Base-by-base conservation (phyloP, 2,888 invertebrate genomes). In the Autographa pulchrina region DNA sequence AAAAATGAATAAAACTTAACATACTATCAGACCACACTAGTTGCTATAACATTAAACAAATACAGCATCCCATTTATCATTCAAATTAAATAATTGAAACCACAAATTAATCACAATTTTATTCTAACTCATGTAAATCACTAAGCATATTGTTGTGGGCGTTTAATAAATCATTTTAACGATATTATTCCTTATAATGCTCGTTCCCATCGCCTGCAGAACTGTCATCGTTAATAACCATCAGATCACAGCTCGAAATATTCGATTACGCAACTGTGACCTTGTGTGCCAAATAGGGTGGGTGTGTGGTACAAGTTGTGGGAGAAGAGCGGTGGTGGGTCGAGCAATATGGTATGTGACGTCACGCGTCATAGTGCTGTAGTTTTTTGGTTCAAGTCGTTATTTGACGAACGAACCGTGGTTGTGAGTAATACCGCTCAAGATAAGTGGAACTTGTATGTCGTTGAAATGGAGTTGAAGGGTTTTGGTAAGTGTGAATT, bases 221-320 rank as follows among this genome's bases (percentile, higher is more conserved):
- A 69, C 48, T 81, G 78, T 81, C 84, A 74, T 81, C 65, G 72
- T 78, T 84, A 85, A 78, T 79, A 85, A 81, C 72, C 78, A 81
- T 80, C 83, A 72, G 87, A 91, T 92, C 92, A 91, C 86, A 85
- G 83, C 91, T 91, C 89, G 70, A 92, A 91, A 91, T 91, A 92
- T 88, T 84, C 80, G 85, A 86, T 92, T 92, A 89, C 92, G 91
- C 86, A 87, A 88, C 73, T 72, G 60, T 73, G 89, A 82, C 92
- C 92, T 90, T 92, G 90, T 77, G 80, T 58, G 69, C 90, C 91
- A 85, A 87, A 91, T 91, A 91, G 84, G 92, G 91, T 81, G 75
- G 74, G 71, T 54, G 13, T 5, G 13, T 74, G 82, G 82, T 65
- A 0, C 60, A 85, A 87, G 77, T n/a, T 13, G 76, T 1, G 58